Evolutionary conservation across 2,113 vertebrate species (phyloP).

Genomic region (Pyrgilauda ruficollis): DNA sequence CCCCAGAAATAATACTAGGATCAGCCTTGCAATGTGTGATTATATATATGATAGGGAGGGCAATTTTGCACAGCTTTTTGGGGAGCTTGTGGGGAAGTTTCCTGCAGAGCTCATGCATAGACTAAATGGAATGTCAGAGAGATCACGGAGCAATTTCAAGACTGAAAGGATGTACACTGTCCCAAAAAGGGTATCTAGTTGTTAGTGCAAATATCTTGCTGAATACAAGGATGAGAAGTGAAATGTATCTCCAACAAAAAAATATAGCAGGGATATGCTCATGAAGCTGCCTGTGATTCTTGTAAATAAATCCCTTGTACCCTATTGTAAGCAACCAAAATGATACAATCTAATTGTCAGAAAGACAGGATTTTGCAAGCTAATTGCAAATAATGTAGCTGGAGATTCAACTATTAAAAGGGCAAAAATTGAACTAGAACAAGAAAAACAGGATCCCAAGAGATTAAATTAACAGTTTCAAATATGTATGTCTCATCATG

Average conservation of each 20-base stretch:
- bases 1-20: not conserved
- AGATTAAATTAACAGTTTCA: conserved; percentile 17
- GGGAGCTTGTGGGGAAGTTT: not conserved
- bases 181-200: not conserved
- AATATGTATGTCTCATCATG: not conserved
- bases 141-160: not conserved
- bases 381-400: not conserved
- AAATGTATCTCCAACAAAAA: not conserved
- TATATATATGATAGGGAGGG: not conserved
- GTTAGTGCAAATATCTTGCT: not conserved
- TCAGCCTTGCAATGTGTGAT: not conserved
- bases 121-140: not conserved
- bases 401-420: not conserved
- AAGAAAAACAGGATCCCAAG: conserved; percentile 7
- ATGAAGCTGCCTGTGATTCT: not conserved
- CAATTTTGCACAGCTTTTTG: not conserved
- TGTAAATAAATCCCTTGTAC: not conserved
- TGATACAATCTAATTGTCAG: not conserved
- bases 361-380: not conserved
- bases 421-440: not conserved
- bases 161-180: not conserved
- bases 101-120: not conserved
- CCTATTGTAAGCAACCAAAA: not conserved
- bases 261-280: not conserved
- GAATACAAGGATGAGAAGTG: not conserved